These are phyloP conservation scores for Apotomis capreana DNA, from an alignment of 2,888 invertebrate genomes.

Conservation along the genomic window DNA sequence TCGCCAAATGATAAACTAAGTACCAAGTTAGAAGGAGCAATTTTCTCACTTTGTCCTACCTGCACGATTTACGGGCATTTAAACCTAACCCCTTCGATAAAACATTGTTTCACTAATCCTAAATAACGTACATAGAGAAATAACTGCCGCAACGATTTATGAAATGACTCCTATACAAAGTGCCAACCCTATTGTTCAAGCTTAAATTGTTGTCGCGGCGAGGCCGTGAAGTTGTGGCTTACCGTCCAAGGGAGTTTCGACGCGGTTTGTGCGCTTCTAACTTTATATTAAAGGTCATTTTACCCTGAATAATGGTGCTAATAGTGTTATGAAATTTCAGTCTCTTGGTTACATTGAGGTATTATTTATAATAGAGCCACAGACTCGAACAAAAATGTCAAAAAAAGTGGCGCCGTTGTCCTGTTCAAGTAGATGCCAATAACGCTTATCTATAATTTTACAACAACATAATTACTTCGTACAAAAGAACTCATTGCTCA, in stretches of 20 bases:
- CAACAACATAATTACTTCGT: too few relatives aligned
- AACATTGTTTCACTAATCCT: too few relatives aligned
- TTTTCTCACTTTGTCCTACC: too few relatives aligned
- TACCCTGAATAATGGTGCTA: constrained; percentile 3
- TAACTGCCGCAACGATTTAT: neutral
- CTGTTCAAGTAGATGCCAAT: too few relatives aligned
- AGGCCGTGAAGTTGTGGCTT: constrained; percentile 23
- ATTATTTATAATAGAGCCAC: constrained; percentile 8
- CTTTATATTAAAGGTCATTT: constrained; percentile 9
- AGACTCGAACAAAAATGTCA: too few relatives aligned
- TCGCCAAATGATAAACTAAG: too few relatives aligned
- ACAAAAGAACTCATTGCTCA: too few relatives aligned
- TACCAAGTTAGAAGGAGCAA: too few relatives aligned
- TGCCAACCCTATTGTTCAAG: constrained; percentile 7
- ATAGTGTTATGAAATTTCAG: constrained; percentile 5
- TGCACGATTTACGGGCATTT: too few relatives aligned
- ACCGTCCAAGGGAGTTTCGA: constrained; percentile 21
- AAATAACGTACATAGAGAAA: neutral
- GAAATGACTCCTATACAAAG: neutral
- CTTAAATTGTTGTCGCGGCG: constrained; percentile 15
- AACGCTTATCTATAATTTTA: too few relatives aligned
- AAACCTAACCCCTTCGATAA: too few relatives aligned
- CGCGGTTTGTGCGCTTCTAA: constrained; percentile 19
- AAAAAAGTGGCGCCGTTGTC: too few relatives aligned
- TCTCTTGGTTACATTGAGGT: neutral